phyloP scores from a whole-genome alignment of 2,797 vertebrate genomes.

The Antennarius maculatus region DNA sequence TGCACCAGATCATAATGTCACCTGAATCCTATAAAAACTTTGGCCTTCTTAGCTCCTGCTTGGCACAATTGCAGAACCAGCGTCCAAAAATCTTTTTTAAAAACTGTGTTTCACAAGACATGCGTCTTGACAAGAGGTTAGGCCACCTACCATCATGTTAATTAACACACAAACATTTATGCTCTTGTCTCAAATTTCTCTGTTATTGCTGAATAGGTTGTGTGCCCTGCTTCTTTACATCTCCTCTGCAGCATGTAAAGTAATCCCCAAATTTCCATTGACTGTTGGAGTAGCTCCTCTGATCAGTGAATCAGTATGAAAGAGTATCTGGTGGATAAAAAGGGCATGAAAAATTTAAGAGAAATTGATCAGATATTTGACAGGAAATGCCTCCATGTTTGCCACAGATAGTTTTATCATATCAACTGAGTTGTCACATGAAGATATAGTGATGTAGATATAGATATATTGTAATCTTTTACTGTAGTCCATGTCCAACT shows the following conservation, averaged over 20 bases:
- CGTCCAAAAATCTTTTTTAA: constrained; percentile 61
- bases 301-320: constrained; percentile 74
- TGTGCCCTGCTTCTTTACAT: constrained; percentile 80
- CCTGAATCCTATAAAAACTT: constrained; percentile 62
- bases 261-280: constrained; percentile 82
- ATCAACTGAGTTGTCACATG: constrained; percentile 58
- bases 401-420: constrained; percentile 53
- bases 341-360: constrained; percentile 81
- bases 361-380: constrained; percentile 77
- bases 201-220: constrained; percentile 85
- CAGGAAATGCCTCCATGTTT: constrained; percentile 76
- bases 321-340: constrained; percentile 78
- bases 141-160: constrained; percentile 68
- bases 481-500: constrained; percentile 13
- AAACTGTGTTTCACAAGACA: constrained; percentile 74
- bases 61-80: constrained; percentile 55
- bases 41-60: constrained; percentile 53
- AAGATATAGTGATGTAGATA: too few species aligned
- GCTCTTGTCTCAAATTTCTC: constrained; percentile 83
- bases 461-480: constrained; percentile 13
- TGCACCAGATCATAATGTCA: constrained; percentile 62
- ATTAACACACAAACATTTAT: constrained; percentile 88
- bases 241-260: constrained; percentile 82
- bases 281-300: constrained; percentile 72
- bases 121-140: constrained; percentile 68